Evolutionary conservation across 1,140 invertebrate genomes (phyloP).

Genomic region (Temnothorax curvispinosus): DNA sequence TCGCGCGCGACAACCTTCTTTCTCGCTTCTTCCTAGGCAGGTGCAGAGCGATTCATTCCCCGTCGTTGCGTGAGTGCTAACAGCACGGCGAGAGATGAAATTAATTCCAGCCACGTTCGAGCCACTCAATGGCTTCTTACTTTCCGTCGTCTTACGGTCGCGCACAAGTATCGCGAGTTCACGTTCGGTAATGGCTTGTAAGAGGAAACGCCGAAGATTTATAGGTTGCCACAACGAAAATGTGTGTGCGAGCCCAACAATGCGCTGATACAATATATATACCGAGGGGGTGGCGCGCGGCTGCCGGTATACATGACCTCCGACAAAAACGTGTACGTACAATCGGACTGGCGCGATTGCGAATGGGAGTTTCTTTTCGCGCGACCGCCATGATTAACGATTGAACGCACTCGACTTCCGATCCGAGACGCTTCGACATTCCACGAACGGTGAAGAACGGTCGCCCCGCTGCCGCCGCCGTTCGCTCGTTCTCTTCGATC

Average conservation of each 20-base stretch:
- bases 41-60: constrained; percentile 66
- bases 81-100: constrained; percentile 62
- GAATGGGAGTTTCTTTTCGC: constrained; percentile 80
- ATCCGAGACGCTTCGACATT: constrained; percentile 79
- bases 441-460: constrained; percentile 72
- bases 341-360: constrained; percentile 74
- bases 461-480: constrained; percentile 16
- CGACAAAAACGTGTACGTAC: constrained; percentile 69
- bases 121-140: constrained; percentile 71
- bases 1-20: constrained; percentile 18
- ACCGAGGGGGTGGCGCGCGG: constrained; percentile 8
- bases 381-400: constrained; percentile 83
- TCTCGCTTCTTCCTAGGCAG: constrained; percentile 62
- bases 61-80: constrained; percentile 58
- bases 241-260: constrained; percentile 81
- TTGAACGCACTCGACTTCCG: constrained; percentile 85
- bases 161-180: constrained; percentile 65
- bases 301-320: constrained; percentile 46
- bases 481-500: constrained; percentile 50
- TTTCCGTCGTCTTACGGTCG: constrained; percentile 69
- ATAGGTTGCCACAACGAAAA: constrained; percentile 80
- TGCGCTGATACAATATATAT: constrained; percentile 81
- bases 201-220: constrained; percentile 84
- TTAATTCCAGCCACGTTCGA: constrained; percentile 73
- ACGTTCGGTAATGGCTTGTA: constrained; percentile 84